Percentiles rank a stretch among this genome's conserved stretches.
These are phyloP conservation scores for Brachyhypopomus gauderio DNA, from an alignment of 2,113 vertebrate species.

Conservation along the genomic window DNA sequence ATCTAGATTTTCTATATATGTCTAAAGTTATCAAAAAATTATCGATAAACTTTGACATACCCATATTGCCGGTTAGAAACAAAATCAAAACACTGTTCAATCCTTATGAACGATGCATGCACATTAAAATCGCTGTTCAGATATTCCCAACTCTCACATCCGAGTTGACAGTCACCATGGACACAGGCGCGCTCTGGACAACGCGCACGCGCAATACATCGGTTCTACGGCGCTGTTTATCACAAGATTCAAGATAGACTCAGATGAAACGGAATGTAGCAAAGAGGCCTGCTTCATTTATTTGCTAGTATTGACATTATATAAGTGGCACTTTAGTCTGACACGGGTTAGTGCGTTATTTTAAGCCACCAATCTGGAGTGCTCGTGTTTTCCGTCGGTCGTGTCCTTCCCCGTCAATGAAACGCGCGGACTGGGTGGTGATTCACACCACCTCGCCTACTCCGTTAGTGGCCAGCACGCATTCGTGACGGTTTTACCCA, in stretches of 20 bases:
- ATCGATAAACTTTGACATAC: conserved; percentile 53
- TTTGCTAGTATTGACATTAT: no score
- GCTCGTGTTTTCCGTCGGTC: conserved; percentile 57
- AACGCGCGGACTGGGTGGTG: conserved; percentile 53
- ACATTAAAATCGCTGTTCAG: no score
- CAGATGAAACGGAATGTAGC: no score
- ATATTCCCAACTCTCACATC: not conserved
- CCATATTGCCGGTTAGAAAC: conserved; percentile 46
- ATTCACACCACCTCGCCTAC: conserved; percentile 54
- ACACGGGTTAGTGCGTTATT: no score
- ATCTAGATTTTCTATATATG: no score
- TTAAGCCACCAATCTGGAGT: not conserved
- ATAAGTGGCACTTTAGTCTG: no score
- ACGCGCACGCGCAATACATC: not conserved
- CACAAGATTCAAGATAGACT: no score
- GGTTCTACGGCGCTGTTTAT: no score
- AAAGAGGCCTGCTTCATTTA: no score
- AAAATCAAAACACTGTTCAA: not conserved
- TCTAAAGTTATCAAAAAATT: not conserved
- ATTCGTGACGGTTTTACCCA: conserved; percentile 57
- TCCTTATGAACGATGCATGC: not conserved
- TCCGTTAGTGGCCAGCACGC: no score
- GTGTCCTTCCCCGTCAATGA: conserved; percentile 56
- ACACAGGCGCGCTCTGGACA: not conserved
- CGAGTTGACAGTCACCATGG: conserved; percentile 56